Evolutionary conservation across 1,140 invertebrate species (phyloP), one percentile per base, ranked within the genome.

Genomic region (Nephotettix cincticeps): DNA sequence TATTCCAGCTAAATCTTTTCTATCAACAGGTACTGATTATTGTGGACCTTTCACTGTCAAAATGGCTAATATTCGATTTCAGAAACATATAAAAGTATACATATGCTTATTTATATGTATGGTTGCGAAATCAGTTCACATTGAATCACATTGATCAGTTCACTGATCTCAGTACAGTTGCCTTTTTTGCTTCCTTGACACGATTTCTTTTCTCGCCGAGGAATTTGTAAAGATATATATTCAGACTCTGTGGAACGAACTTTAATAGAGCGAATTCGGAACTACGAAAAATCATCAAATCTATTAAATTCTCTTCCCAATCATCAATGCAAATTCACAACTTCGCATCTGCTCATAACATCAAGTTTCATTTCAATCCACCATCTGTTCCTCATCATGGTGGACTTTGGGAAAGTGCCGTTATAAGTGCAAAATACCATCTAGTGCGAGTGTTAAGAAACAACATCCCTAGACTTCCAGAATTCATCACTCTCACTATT

Each of bases 401-500:
- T 0, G 69, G 69, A 0, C 21, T 65, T 23, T 47, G 58, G 23
- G 69, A 70, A 27, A n/a, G 51, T 0, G 69, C 69, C 0, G 47
- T 70, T 23, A 64, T 63, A 11, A 65, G 54, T 28, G 14, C 58
- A 0, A 65, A 66, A 27, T 29, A 2, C 0, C 61, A 65, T 1
- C 27, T 70, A 1, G n/a, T 19, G 1, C 23, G 43, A n/a, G 58
- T 70, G 0, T 27, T 66, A 11, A 28, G 36, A 4, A 14, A 0
- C 1, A 27, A 43, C 14, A n/a, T 70, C 11, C 29, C 14, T 1
- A 70, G 56, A 0, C 0, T 40, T 1, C 21, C 30, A 66, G 54
- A 70, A 1, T 32, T 70, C 0, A 65, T 54, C 6, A 54, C 47
- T 21, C 47, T n/a, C n/a, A n/a, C n/a, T n/a, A n/a, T n/a, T n/a